Evolutionary conservation across 2,113 vertebrate genomes (phyloP).

Genomic region (Oncorhynchus tshawytscha): DNA sequence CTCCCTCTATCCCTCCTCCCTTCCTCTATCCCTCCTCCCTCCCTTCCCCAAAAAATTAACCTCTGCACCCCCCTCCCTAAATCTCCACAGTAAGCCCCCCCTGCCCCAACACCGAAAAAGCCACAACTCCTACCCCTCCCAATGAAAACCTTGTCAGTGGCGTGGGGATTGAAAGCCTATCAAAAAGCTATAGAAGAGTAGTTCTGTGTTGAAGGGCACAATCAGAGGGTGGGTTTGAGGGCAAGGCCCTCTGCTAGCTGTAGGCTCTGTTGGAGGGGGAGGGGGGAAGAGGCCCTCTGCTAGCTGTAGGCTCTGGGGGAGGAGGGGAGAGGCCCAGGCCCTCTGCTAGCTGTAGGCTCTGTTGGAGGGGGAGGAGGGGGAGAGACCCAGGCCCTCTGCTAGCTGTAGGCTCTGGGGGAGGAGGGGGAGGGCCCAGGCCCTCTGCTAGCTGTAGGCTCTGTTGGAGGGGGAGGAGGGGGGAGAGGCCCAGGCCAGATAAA

Average conservation of each 20-base stretch:
- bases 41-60: conserved; percentile 61
- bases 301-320: too few relatives aligned
- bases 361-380: too few relatives aligned
- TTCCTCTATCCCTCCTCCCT: conserved; percentile 23
- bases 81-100: conserved; percentile 70
- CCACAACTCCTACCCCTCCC: conserved; percentile 53
- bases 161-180: conserved; percentile 98
- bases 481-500: conserved; percentile 67
- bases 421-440: conserved; percentile 57
- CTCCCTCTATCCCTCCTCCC: conserved; percentile 37
- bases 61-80: conserved; percentile 66
- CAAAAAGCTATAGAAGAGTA: conserved; percentile 99
- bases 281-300: conserved; percentile 27
- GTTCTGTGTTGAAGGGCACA: conserved; percentile 89
- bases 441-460: too few relatives aligned
- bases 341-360: too few relatives aligned
- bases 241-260: conserved; percentile 84
- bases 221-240: conserved; percentile 50
- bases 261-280: conserved; percentile 60
- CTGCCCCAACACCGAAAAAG: conserved; percentile 55
- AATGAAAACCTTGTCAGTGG: conserved; percentile 81
- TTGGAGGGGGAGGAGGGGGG: conserved; percentile 24
- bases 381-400: conserved; percentile 82
- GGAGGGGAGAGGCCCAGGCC: conserved; percentile 62
- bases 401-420: conserved; percentile 63